A percentile compares a stretch with the other conserved stretches of the same genome.
phyloP scores from a whole-genome alignment of 2,888 invertebrate species.

The Acrobasis repandana region DNA sequence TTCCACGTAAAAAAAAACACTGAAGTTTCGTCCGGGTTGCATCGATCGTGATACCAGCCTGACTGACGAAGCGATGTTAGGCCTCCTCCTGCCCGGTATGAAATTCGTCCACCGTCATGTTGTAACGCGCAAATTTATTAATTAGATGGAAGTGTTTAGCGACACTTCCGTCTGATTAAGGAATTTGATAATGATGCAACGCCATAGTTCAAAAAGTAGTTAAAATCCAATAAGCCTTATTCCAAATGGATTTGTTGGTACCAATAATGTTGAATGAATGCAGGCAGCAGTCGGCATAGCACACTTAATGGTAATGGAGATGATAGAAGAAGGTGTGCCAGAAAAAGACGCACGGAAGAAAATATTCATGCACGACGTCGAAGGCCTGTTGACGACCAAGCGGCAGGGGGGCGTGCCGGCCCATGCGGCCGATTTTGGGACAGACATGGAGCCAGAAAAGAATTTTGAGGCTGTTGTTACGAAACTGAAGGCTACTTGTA shows the following conservation, averaged over 20 bases:
- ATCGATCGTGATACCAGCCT: no score
- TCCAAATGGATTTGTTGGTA: neutral
- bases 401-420: conserved; percentile 83
- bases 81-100: no score
- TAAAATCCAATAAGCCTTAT: no score
- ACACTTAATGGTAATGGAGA: conserved; percentile 91
- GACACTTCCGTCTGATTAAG: no score
- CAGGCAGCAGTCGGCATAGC: conserved; percentile 95
- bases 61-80: no score
- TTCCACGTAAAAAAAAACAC: no score
- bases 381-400: conserved; percentile 89
- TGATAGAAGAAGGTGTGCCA: conserved; percentile 85
- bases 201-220: no score
- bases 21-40: no score
- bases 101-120: no score
- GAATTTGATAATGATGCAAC: no score
- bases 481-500: conserved; percentile 89
- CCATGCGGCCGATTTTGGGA: conserved; percentile 86
- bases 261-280: conserved; percentile 4
- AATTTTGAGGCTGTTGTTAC: conserved; percentile 89
- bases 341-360: conserved; percentile 86
- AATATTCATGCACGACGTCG: conserved; percentile 96
- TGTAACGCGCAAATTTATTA: no score
- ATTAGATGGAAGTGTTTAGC: no score
- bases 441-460: conserved; percentile 88